A percentile compares a stretch with the other conserved stretches of the same genome.
Conservation (phyloP, 1,140 invertebrate species). For the Tetramorium simillimum region DNA sequence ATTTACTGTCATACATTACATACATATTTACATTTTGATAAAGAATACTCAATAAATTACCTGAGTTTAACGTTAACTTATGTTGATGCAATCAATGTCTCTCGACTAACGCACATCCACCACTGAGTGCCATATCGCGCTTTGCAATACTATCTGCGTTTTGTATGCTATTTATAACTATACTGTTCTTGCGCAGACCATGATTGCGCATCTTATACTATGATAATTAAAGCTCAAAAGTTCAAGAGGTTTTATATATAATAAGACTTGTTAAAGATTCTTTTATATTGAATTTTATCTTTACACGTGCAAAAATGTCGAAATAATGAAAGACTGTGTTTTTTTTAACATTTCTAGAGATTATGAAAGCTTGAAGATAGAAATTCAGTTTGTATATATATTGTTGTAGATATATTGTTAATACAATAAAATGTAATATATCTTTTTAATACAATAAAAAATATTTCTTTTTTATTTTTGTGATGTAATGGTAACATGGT, state of each 20-base stretch:
- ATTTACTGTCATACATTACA: neutral
- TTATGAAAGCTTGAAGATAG: neutral
- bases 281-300: neutral
- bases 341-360: neutral
- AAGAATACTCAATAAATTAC: neutral
- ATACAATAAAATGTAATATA: neutral
- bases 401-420: no score
- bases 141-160: neutral
- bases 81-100: neutral
- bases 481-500: neutral
- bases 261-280: neutral
- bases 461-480: neutral
- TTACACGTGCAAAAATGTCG: neutral
- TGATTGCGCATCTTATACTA: neutral
- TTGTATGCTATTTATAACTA: neutral
- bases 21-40: constrained; percentile 10
- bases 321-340: neutral
- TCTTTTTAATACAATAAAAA: neutral
- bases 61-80: neutral
- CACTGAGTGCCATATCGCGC: neutral
- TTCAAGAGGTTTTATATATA: neutral
- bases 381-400: neutral
- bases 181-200: neutral
- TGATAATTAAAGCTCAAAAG: neutral
- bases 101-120: neutral